Conservation (phyloP, 2,888 invertebrate species). For the Nomada flava region DNA sequence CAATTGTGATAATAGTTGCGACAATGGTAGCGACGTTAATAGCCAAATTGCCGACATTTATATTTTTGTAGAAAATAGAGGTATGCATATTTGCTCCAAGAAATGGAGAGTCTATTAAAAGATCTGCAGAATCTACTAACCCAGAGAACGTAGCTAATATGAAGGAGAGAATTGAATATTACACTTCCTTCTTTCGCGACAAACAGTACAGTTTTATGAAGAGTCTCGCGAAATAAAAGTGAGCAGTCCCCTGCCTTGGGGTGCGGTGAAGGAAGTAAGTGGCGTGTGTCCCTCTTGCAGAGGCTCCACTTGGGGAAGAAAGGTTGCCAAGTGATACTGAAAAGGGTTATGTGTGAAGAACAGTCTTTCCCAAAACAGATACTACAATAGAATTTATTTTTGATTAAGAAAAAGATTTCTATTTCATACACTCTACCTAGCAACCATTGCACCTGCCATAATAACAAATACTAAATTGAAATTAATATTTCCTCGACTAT, state of each 20-base stretch:
- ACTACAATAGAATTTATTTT: not conserved
- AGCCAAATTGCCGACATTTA: not conserved
- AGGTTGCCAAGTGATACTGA: slow-evolving; percentile 1
- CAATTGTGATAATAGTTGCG: not conserved
- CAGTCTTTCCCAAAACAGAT: not conserved
- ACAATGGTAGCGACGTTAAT: not conserved
- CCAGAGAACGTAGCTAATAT: not conserved
- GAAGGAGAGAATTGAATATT: not conserved
- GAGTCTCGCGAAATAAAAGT: slow-evolving; percentile 1
- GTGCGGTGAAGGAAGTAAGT: not conserved
- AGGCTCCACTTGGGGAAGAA: not conserved
- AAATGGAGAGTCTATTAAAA: too few species aligned
- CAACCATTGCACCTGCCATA: too few species aligned
- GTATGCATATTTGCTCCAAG: too few species aligned
- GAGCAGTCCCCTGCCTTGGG: slow-evolving; percentile 8
- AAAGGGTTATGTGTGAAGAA: not conserved
- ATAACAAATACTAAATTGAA: too few species aligned
- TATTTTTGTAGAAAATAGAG: not conserved
- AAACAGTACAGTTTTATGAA: slow-evolving; percentile 1
- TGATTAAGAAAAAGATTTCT: not conserved
- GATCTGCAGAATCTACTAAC: not conserved
- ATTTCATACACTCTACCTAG: too few species aligned
- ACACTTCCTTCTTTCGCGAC: not conserved
- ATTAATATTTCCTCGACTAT: too few species aligned
- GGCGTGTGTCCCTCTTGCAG: not conserved